Percentiles rank a stretch among this genome's conserved stretches.
These are phyloP conservation scores for Montifringilla adamsi DNA, from an alignment of 2,113 vertebrate genomes.

Conservation along the genomic window DNA sequence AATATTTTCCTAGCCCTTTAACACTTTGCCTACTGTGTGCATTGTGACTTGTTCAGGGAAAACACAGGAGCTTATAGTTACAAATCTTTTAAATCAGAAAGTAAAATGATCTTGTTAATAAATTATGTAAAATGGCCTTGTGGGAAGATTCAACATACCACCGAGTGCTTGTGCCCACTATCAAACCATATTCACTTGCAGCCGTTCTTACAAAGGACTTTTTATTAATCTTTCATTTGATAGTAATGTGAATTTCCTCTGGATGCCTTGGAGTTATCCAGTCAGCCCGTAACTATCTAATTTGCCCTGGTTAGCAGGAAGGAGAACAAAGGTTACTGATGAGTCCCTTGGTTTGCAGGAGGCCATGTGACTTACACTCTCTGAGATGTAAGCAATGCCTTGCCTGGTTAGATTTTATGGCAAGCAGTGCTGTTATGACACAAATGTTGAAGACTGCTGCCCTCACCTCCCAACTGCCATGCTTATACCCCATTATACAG, in stretches of 20 bases:
- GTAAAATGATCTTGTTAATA: constrained; percentile 58
- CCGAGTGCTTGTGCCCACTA: constrained; percentile 13
- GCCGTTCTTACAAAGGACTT: neutral
- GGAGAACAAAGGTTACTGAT: constrained; percentile 26
- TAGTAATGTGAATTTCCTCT: constrained; percentile 36
- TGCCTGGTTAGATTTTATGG: constrained; percentile 8
- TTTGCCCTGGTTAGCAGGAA: constrained; percentile 16
- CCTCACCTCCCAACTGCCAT: neutral
- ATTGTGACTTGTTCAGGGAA: constrained; percentile 66
- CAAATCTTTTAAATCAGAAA: constrained; percentile 67
- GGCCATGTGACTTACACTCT: neutral
- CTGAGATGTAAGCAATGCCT: neutral
- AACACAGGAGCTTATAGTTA: constrained; percentile 64
- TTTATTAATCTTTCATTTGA: neutral
- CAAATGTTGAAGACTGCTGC: neutral
- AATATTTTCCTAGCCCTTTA: constrained; percentile 86
- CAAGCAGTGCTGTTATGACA: neutral
- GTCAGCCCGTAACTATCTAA: neutral
- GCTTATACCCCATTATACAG: neutral
- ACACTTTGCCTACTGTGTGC: constrained; percentile 80
- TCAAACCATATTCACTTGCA: constrained; percentile 42
- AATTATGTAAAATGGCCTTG: constrained; percentile 65
- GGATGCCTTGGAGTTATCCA: constrained; percentile 38
- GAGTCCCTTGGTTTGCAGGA: neutral
- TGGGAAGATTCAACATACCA: constrained; percentile 56